Base-by-base conservation (phyloP, 1,140 invertebrate species). In the Acromyrmex charruanus region DNA sequence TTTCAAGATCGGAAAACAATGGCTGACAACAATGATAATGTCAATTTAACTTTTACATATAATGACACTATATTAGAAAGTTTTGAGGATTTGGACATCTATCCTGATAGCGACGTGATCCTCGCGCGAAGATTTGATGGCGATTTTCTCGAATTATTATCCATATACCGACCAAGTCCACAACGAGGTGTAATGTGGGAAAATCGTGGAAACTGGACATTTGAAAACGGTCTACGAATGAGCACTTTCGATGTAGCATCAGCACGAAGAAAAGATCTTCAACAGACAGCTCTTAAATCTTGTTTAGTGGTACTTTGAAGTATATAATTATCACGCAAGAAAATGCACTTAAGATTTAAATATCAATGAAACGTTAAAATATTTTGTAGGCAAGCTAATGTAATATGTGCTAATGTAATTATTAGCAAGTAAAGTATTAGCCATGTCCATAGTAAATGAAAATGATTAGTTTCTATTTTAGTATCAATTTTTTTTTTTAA, bases 241-340 rank as follows among this genome's bases (percentile, higher is more conserved):
- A n/a, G 28, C 0, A 80, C 91, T 68, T 6, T 31, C 0, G 51
- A 84, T 0, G 35, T 86, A 0, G 53, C 89, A 2, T 94, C 93
- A 0, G 89, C 85, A 21, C 88, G 93, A 28, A 86, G 94, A 61
- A 72, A 51, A 28, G 58, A 94, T 77, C 90, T 94, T 2, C 87
- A 63, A 3, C 65, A 53, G n/a, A 94, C 91, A 0, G 68, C 51
- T 0, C 71, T 94, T 1, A 93, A 91, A 61, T 91, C 94, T 3
- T 91, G 90, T 74, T 71, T 94, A 12, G 94, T 94, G 91, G 94
- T 94, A 89, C 74, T 53, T 86, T 53, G 1, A 21, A 21, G 21
- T 21, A 21, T 16, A n/a, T 53, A 68, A 87, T 79, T 14, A 4
- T 51, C 35, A 28, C 18, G n/a, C 18, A 39, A 66, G 14, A 51